Evolutionary conservation across 92 coral and sea anemone species (phyloP), one percentile per base, ranked within the genome.

Genomic region (Siderastrea radians): DNA sequence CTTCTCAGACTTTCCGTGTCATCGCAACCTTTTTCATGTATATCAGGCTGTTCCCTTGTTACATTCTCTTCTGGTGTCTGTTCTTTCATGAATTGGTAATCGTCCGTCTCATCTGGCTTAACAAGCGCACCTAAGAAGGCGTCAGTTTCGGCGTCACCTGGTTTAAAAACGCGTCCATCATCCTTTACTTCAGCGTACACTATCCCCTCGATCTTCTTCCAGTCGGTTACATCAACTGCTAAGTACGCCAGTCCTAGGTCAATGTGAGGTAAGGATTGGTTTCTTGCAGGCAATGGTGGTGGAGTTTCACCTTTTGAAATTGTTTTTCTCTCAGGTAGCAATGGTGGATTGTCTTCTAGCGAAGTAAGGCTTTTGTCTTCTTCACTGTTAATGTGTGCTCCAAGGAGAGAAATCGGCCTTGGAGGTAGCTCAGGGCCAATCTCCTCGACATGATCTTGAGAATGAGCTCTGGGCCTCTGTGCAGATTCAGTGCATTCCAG

Each of bases 371-470:
- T n/a, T n/a, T n/a, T n/a, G n/a, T n/a, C n/a, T n/a, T n/a, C n/a
- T n/a, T n/a, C n/a, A n/a, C n/a, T n/a, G n/a, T n/a, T n/a, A n/a
- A n/a, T n/a, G n/a, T n/a, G n/a, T n/a, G n/a, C n/a, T n/a, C n/a
- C n/a, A n/a, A n/a, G n/a, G n/a, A n/a, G n/a, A n/a, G n/a, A n/a
- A n/a, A n/a, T n/a, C n/a, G n/a, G n/a, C n/a, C n/a, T n/a, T n/a
- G n/a, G n/a, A n/a, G 84, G 84, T 19, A 80, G 64, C 61, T 65
- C 84, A 12, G 84, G 84, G 49, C 16, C 45, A 78, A 7, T 6
- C 8, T 59, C 82, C 5, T 16, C 54, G 1, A 1, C 7, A 53
- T 64, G 46, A 63, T 79, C 59, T 5, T 26, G 49, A 8, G 70
- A 55, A 49, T 4, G 12, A 43, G 63, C 16, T 44, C 68, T 60